A percentile compares a stretch with the other conserved stretches of the same genome.
phyloP scores from a whole-genome alignment of 2,888 invertebrate species.

The Agonopterix alstromeriana region DNA sequence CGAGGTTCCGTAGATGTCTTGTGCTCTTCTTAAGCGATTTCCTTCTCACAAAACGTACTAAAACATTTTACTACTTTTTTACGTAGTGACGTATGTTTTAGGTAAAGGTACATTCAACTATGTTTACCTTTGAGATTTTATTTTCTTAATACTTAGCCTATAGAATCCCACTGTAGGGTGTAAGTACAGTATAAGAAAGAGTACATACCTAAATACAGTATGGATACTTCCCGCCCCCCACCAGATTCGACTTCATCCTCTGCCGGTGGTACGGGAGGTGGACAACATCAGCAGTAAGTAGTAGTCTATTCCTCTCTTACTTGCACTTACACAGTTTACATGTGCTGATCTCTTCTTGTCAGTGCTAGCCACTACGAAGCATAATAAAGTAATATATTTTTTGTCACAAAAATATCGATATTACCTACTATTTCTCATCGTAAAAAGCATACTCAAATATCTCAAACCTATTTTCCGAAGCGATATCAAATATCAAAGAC shows the following conservation, averaged over 20 bases:
- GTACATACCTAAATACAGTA: too few relatives aligned
- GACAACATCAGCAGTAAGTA: too few relatives aligned
- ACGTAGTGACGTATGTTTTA: neutral
- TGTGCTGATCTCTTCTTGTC: too few relatives aligned
- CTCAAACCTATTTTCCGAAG: neutral
- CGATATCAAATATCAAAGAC: slow-evolving; percentile 9
- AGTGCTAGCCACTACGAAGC: neutral
- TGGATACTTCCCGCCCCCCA: too few relatives aligned
- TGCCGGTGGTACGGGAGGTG: too few relatives aligned
- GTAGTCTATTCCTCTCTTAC: too few relatives aligned
- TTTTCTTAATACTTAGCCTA: neutral
- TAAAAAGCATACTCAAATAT: neutral
- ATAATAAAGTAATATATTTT: neutral
- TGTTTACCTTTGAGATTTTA: neutral
- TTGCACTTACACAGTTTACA: too few relatives aligned
- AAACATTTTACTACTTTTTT: neutral
- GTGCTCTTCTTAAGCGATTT: neutral
- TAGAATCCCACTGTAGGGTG: too few relatives aligned
- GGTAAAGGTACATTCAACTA: neutral
- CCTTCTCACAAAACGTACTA: neutral
- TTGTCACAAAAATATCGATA: too few relatives aligned
- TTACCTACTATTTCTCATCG: neutral
- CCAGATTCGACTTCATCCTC: too few relatives aligned
- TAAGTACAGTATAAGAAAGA: too few relatives aligned
- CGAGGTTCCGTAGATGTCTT: neutral